A percentile compares a stretch with the other conserved stretches of the same genome.
Evolutionary conservation across 2,888 invertebrate genomes (phyloP).

Genomic region (Plagodis dolabraria): DNA sequence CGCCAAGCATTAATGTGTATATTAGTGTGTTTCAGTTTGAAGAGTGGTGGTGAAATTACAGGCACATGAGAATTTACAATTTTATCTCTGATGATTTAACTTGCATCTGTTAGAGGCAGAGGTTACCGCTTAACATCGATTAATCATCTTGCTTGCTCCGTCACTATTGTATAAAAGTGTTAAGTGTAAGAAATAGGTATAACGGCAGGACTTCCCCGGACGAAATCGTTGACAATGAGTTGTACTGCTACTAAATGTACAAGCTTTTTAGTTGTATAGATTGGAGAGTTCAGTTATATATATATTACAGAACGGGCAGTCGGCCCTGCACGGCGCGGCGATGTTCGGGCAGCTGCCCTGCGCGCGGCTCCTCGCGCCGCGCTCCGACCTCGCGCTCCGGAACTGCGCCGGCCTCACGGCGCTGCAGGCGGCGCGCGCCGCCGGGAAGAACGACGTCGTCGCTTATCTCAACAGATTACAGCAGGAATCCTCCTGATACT

Average conservation of each 20-base stretch:
- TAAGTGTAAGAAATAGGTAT: too few species aligned
- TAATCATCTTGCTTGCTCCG: too few species aligned
- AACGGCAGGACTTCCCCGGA: too few species aligned
- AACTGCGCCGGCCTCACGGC: constrained; percentile 86
- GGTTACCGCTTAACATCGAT: too few species aligned
- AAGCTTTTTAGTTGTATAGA: not conserved
- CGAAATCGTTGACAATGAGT: too few species aligned
- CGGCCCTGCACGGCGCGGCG: constrained; percentile 95
- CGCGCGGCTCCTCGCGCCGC: constrained; percentile 55
- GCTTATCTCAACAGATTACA: constrained; percentile 50
- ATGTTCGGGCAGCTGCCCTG: constrained; percentile 94
- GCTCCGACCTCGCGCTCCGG: constrained; percentile 88
- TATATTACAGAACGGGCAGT: constrained; percentile 92
- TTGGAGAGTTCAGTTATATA: not conserved
- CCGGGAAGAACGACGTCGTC: constrained; percentile 80
- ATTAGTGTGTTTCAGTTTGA: too few species aligned
- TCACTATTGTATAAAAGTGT: too few species aligned
- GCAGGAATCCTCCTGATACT: constrained; percentile 4
- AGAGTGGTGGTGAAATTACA: too few species aligned
- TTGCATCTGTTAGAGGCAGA: too few species aligned
- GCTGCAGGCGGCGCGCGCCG: constrained; percentile 85
- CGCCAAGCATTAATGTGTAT: too few species aligned
- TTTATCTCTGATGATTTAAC: too few species aligned
- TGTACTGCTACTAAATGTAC: not conserved
- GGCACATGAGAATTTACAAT: too few species aligned